These are phyloP conservation scores for Sphenopsis melanotis DNA, from an alignment of 2,797 vertebrate genomes.

Conservation along the genomic window DNA sequence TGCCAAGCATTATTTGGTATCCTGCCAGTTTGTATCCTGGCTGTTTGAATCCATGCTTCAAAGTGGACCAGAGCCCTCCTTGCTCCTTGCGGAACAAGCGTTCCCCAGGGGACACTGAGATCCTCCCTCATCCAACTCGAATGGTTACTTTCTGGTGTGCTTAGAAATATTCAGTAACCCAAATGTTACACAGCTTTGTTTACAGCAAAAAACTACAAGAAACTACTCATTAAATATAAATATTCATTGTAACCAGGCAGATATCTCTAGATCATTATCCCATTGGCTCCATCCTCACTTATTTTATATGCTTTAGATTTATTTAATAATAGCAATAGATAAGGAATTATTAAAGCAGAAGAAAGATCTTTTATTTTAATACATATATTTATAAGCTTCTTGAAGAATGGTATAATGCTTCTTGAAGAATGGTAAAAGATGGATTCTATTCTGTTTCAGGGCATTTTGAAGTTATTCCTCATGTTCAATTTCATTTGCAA, in stretches of 20 bases:
- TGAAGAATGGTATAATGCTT: not conserved
- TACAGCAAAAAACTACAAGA: not conserved
- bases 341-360: conserved; percentile 16
- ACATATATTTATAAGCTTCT: not conserved
- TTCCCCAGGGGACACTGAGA: not conserved
- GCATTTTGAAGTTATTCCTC: not conserved
- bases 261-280: not conserved
- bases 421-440: not conserved
- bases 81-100: not conserved
- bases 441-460: not conserved
- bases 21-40: not conserved
- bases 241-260: not conserved
- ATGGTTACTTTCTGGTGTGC: not conserved
- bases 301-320: not conserved
- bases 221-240: not conserved
- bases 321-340: not conserved
- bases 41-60: not conserved
- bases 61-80: not conserved
- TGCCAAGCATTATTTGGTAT: not conserved
- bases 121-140: not conserved
- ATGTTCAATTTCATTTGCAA: not conserved
- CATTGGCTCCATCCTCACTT: not conserved
- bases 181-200: not conserved
- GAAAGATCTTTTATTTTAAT: not conserved
- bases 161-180: not conserved